Evolutionary conservation across 2,888 invertebrate species (phyloP).

Genomic region (Conomelus anceps): DNA sequence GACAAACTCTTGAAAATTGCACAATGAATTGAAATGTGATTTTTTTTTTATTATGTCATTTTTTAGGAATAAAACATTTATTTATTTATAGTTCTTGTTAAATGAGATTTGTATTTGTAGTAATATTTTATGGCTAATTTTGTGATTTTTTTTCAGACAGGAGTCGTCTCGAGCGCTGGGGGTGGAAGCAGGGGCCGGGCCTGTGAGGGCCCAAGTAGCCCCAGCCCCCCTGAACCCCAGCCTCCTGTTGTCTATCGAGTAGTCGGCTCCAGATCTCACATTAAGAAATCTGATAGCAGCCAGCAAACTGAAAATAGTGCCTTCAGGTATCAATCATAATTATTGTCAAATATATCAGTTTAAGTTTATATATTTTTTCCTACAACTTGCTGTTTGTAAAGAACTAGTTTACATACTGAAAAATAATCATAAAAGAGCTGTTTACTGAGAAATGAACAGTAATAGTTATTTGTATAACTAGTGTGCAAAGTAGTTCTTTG

Average conservation of each 20-base stretch:
- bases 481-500: too few relatives aligned
- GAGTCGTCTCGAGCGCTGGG: conserved; percentile 40
- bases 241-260: conserved; percentile 37
- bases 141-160: conserved; percentile 22
- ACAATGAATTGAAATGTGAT: too few relatives aligned
- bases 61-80: neutral
- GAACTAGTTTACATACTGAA: too few relatives aligned
- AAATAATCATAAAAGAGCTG: too few relatives aligned
- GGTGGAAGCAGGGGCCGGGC: conserved; percentile 37
- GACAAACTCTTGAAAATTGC: too few relatives aligned
- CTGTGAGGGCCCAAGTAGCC: conserved; percentile 27
- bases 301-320: conserved; percentile 49
- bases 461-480: too few relatives aligned
- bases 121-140: neutral
- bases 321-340: conserved; percentile 43
- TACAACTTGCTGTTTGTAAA: too few relatives aligned
- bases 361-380: too few relatives aligned
- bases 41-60: neutral
- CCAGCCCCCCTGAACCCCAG: conserved; percentile 35
- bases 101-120: neutral
- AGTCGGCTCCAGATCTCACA: conserved; percentile 36
- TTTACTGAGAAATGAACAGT: too few relatives aligned
- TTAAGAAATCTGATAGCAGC: conserved; percentile 47
- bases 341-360: too few relatives aligned
- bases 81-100: neutral